Percentiles rank a stretch among this genome's conserved stretches.
phyloP scores from a whole-genome alignment of 2,113 vertebrate species.

The Apodemus speciosus region DNA sequence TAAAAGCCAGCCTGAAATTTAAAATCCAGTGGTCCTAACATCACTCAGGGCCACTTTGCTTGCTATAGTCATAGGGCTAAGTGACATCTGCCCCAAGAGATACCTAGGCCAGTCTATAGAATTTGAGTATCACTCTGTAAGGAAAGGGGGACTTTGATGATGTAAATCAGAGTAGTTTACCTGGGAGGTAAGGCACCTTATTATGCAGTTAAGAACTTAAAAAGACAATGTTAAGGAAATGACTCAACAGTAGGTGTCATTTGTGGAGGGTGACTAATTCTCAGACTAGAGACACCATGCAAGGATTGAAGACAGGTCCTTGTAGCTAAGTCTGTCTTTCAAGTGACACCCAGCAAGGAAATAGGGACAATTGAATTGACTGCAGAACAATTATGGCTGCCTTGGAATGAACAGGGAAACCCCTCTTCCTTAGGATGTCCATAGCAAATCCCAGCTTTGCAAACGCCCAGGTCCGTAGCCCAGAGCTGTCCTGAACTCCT shows the following conservation, averaged over 20 bases:
- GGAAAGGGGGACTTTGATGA: not conserved
- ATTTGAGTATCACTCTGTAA: not conserved
- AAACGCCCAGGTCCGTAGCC: not conserved
- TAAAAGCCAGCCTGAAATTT: not conserved
- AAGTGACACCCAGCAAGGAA: not conserved
- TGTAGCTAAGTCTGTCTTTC: not conserved
- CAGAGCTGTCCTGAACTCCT: not conserved
- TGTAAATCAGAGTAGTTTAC: not conserved
- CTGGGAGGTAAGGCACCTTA: not conserved
- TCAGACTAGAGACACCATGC: not conserved
- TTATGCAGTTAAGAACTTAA: not conserved
- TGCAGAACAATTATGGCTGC: accelerated
- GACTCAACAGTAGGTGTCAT: accelerated
- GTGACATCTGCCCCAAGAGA: not conserved
- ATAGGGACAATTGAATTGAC: accelerated
- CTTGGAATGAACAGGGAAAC: not conserved
- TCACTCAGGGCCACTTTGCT: not conserved
- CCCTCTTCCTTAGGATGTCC: not conserved
- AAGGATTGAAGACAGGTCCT: not conserved
- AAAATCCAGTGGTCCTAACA: not conserved
- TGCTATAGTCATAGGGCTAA: not conserved
- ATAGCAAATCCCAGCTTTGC: accelerated
- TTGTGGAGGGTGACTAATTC: accelerated
- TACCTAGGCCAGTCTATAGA: not conserved
- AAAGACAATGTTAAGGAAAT: not conserved